These are phyloP conservation scores for Xylophagus ater DNA, from an alignment of 2,888 invertebrate genomes.

Conservation along the genomic window DNA sequence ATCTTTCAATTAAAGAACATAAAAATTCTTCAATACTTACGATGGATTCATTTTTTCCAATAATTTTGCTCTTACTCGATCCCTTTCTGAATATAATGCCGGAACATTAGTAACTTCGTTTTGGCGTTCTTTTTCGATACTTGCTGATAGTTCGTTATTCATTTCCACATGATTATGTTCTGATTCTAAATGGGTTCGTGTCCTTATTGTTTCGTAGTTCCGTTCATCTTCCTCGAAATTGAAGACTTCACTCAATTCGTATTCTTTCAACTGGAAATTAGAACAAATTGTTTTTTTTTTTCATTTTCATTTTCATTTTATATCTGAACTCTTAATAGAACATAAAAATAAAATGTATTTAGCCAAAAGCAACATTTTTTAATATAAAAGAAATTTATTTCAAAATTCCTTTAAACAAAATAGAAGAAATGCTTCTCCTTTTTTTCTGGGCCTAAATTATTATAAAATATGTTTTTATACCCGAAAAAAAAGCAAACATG, in stretches of 20 bases:
- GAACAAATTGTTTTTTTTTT: conserved; percentile 10
- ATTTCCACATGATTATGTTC: conserved; percentile 47
- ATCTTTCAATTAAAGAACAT: no score
- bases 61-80: conserved; percentile 37
- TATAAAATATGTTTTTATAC: no score
- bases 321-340: conserved; percentile 6
- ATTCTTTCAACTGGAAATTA: conserved; percentile 64
- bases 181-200: conserved; percentile 36
- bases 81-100: conserved; percentile 41
- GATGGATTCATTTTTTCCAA: conserved; percentile 38
- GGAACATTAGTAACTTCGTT: conserved; percentile 44
- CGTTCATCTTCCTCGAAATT: conserved; percentile 71
- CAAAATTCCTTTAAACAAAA: not conserved
- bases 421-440: conserved; percentile 1
- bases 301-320: no score
- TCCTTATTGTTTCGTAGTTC: conserved; percentile 55
- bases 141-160: conserved; percentile 64
- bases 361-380: no score
- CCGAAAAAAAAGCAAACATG: no score
- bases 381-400: no score
- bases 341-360: conserved; percentile 17
- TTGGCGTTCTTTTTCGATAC: conserved; percentile 67
- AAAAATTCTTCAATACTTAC: no score
- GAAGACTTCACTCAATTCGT: conserved; percentile 77
- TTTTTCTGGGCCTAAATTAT: no score